Evolutionary conservation across 2,113 vertebrate genomes (phyloP).

Genomic region (Atrichornis clamosus): DNA sequence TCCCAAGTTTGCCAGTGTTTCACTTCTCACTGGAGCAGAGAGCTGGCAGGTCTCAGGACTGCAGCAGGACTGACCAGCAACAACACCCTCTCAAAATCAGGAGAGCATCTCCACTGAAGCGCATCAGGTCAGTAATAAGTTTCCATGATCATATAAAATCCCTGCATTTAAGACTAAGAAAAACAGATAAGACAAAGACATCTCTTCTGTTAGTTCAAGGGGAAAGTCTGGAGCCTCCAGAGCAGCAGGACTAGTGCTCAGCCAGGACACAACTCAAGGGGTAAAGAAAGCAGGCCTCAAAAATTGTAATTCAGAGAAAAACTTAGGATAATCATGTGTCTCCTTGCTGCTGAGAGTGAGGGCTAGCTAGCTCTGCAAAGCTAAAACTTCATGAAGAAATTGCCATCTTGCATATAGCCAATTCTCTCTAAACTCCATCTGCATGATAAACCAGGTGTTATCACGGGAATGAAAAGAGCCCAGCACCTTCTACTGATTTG

Average conservation of each 20-base stretch:
- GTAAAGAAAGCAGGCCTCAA: neutral
- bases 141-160: neutral
- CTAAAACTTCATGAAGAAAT: neutral
- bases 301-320: neutral
- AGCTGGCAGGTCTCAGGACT: neutral
- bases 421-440: neutral
- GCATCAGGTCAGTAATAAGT: neutral
- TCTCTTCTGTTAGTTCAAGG: neutral
- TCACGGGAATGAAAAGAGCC: neutral
- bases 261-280: accelerated
- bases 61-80: neutral
- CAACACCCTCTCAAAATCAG: neutral
- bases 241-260: neutral
- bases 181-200: neutral
- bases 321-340: neutral
- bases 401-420: neutral
- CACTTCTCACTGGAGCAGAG: neutral
- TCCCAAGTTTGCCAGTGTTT: neutral
- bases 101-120: neutral
- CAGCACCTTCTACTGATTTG: neutral
- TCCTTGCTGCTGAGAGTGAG: neutral
- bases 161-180: neutral
- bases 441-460: neutral
- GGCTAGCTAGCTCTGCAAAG: neutral
- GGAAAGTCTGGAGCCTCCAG: neutral